Conservation (phyloP, 2,888 invertebrate genomes). For the Athalia cordata region DNA sequence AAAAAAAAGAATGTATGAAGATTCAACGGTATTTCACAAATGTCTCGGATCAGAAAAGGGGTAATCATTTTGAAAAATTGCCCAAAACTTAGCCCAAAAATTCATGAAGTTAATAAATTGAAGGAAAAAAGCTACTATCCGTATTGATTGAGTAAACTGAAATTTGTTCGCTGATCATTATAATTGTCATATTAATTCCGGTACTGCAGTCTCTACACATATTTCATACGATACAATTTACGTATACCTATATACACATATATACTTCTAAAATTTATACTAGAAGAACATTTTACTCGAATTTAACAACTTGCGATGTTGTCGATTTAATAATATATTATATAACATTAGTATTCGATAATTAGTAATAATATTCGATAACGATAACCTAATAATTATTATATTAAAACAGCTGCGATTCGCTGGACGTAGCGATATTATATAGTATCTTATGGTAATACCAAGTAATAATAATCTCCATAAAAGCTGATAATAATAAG, state of each 20-base stretch:
- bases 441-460: background rate
- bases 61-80: constrained; percentile 47
- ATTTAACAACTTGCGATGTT: constrained; percentile 53
- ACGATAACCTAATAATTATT: too few relatives aligned
- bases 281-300: constrained; percentile 24
- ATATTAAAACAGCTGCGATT: too few relatives aligned
- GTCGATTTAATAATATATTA: constrained; percentile 45
- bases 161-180: too few relatives aligned
- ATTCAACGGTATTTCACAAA: constrained; percentile 49
- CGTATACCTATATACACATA: constrained; percentile 18
- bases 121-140: background rate
- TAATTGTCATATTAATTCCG: too few relatives aligned
- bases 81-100: constrained; percentile 46
- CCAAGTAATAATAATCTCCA: constrained; percentile 17
- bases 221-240: background rate
- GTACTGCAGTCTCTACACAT: background rate
- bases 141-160: too few relatives aligned
- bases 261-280: background rate
- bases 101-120: background rate
- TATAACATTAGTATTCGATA: background rate
- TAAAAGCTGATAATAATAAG: constrained; percentile 12
- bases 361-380: too few relatives aligned
- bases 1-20: constrained; percentile 42
- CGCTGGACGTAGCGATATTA: too few relatives aligned
- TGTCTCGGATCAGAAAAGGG: constrained; percentile 59